Base-by-base conservation (phyloP, 2,113 vertebrate species). In the Corydoras maculifer region DNA sequence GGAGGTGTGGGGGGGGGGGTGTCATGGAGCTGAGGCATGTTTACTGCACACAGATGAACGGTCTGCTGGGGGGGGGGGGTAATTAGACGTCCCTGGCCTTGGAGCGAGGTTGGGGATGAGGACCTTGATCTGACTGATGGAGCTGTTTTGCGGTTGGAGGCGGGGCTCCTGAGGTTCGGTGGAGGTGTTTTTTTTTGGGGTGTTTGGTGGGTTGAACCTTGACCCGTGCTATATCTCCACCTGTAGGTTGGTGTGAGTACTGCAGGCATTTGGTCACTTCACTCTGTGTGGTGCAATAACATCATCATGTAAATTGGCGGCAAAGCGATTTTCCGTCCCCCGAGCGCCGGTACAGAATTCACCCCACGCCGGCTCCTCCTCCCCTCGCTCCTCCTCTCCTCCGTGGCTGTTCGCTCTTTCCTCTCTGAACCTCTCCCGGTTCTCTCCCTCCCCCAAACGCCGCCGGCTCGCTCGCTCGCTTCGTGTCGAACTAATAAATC, bases 281-380 rank as follows among this genome's bases (percentile, higher is more conserved):
- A n/a, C 14, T 31, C 13, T n/a, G 50, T n/a, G 10, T 48, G 29
- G 49, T 30, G 68, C 8, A 59, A 32, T 59, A 59, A 35, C 2
- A 8, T 32, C 53, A 31, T 48, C 6, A 15, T 48, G 8, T 60
- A 68, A 30, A 43, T 75, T 53, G 67, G 32, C 50, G 29, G 31
- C 25, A 51, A 63, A 48, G 12, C 62, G 58, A 11, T 62, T 53
- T 35, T 64, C 58, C 35, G 64, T 75, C 68, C 73, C 72, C 68
- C 14, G 74, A 85, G 80, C 77, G 78, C 75, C 86, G 69, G 83
- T 82, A 82, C 75, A 76, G 67, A 83, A 89, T 86, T 87, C 87
- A 85, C 85, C 86, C 84, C 82, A 86, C n/a, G 3, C 18, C 54
- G 62, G 58, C 66, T 62, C 77, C 62, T 74, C 74, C 63, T 64